Evolutionary conservation across 2,113 vertebrate species (phyloP).

Genomic region (Penelope pileata): DNA sequence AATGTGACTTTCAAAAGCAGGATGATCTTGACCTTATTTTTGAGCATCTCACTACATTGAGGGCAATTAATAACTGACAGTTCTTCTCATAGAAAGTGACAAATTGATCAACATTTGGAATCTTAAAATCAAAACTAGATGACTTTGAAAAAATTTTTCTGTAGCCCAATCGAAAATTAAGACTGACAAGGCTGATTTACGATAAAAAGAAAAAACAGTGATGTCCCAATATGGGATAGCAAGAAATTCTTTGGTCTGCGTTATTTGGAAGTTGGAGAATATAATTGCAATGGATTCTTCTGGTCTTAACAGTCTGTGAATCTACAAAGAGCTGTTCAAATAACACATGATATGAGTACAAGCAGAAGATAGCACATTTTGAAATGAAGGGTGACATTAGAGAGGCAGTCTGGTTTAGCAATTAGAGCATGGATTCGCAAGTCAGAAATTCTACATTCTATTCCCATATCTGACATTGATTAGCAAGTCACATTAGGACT

Average conservation of each 20-base stretch:
- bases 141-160: not conserved
- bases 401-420: constrained; percentile 10
- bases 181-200: not conserved
- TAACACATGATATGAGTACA: not conserved
- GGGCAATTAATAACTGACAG: not conserved
- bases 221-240: not conserved
- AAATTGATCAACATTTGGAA: not conserved
- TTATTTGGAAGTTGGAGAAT: not conserved
- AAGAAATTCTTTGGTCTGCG: not conserved
- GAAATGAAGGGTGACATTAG: constrained; percentile 3
- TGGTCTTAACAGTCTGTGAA: not conserved
- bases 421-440: constrained; percentile 22
- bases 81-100: not conserved
- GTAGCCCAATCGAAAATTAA: not conserved
- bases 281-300: not conserved
- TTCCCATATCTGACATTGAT: constrained; percentile 69
- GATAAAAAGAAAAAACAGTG: not conserved
- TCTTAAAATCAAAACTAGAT: not conserved
- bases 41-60: not conserved
- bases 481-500: constrained; percentile 73
- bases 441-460: constrained; percentile 61
- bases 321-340: not conserved
- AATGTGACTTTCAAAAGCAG: not conserved
- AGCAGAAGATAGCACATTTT: not conserved
- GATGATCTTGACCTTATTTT: constrained; percentile 33